Evolutionary conservation across 2,113 vertebrate genomes (phyloP).

Genomic region (Phylloscopus trochiloides): DNA sequence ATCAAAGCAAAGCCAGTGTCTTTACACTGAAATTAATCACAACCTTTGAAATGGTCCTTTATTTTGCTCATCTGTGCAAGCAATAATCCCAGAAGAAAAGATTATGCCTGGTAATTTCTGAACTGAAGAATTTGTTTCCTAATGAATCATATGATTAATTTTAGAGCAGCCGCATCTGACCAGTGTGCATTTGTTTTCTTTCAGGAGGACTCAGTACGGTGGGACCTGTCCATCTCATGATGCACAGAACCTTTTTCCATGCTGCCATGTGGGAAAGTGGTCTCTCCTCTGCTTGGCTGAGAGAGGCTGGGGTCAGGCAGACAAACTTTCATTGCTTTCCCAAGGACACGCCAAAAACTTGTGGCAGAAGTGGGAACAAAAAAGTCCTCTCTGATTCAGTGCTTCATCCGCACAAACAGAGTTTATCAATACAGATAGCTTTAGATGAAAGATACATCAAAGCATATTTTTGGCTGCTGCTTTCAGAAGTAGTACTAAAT

Average conservation of each 20-base stretch:
- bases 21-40: neutral
- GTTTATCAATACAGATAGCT: conserved; percentile 2
- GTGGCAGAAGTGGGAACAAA: neutral
- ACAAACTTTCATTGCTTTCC: neutral
- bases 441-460: conserved; percentile 44
- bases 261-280: neutral
- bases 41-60: neutral
- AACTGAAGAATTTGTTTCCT: neutral
- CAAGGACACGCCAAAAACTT: neutral
- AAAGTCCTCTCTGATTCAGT: neutral
- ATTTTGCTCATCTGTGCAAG: neutral
- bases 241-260: neutral
- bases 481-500: conserved; percentile 11
- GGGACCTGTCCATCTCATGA: neutral
- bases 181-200: neutral
- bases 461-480: conserved; percentile 4
- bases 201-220: neutral
- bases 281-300: neutral
- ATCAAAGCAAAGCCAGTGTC: neutral
- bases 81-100: neutral
- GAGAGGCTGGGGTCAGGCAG: neutral
- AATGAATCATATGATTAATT: neutral
- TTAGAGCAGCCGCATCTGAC: neutral
- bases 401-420: neutral
- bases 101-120: neutral